A percentile compares a stretch with the other conserved stretches of the same genome.
phyloP scores from a whole-genome alignment of 1,140 invertebrate species.

The Drosophila simulans region DNA sequence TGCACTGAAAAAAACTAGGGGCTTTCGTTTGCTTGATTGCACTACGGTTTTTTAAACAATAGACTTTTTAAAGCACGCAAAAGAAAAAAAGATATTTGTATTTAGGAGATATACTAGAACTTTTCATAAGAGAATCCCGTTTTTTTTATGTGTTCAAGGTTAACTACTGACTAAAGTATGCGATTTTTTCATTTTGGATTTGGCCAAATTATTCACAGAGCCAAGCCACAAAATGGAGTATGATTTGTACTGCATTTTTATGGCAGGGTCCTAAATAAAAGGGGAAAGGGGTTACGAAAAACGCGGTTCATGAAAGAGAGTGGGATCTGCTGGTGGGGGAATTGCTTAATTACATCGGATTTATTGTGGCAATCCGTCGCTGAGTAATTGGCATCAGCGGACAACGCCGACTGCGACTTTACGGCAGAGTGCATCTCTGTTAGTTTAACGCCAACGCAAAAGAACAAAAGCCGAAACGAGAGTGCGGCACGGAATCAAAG shows the following conservation, averaged over 20 bases:
- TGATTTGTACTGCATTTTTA: slow-evolving; percentile 79
- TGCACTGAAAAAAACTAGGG: slow-evolving; percentile 8
- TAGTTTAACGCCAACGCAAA: slow-evolving; percentile 63
- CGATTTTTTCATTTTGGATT: slow-evolving; percentile 29
- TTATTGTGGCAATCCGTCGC: slow-evolving; percentile 41
- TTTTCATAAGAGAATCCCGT: neutral
- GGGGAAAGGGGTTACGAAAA: slow-evolving; percentile 6
- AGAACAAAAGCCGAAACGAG: slow-evolving; percentile 55
- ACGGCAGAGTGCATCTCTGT: slow-evolving; percentile 12
- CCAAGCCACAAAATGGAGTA: slow-evolving; percentile 68
- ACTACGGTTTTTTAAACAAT: too few species aligned
- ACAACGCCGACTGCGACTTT: neutral
- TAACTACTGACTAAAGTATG: slow-evolving; percentile 48
- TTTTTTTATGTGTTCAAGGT: slow-evolving; percentile 6
- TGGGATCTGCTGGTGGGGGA: slow-evolving; percentile 4
- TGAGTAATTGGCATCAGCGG: slow-evolving; percentile 55
- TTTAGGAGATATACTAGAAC: too few species aligned
- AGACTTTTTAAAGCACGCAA: too few species aligned
- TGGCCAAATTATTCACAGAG: slow-evolving; percentile 71
- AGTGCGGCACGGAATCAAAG: slow-evolving; percentile 59
- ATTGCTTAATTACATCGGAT: slow-evolving; percentile 60
- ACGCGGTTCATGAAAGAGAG: slow-evolving; percentile 4
- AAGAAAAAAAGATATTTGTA: too few species aligned
- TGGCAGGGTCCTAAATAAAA: slow-evolving; percentile 36
- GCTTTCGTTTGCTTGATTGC: too few species aligned